Evolutionary conservation across 1,140 invertebrate species (phyloP).

Genomic region (Neoseiulus cucumeris): DNA sequence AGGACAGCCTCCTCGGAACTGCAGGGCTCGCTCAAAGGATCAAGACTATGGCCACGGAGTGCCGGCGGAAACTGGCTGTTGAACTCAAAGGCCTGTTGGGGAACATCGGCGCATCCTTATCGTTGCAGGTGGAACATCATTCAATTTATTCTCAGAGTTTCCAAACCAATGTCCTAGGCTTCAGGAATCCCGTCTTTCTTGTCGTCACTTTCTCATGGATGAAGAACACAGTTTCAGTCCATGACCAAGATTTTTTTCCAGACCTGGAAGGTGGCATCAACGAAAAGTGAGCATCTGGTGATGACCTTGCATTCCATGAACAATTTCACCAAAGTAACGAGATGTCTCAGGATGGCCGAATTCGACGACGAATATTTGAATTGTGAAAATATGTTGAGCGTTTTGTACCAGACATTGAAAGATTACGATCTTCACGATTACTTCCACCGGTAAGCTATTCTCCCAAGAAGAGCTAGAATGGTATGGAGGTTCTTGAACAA

Average conservation of each 20-base stretch:
- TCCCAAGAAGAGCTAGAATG: no score
- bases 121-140: not conserved
- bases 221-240: no score
- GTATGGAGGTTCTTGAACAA: no score
- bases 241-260: not conserved
- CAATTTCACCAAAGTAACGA: not conserved
- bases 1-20: not conserved
- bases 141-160: no score
- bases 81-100: not conserved
- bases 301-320: not conserved
- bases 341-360: not conserved
- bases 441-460: not conserved
- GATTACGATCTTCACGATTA: constrained; percentile 1
- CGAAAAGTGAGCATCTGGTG: not conserved
- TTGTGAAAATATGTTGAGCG: constrained; percentile 2
- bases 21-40: not conserved
- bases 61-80: not conserved
- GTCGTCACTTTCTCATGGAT: no score
- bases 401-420: not conserved
- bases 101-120: not conserved
- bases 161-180: not conserved
- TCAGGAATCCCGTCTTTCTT: not conserved
- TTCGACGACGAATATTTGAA: not conserved
- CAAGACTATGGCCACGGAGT: not conserved
- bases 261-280: not conserved